A percentile compares a stretch with the other conserved stretches of the same genome.
These are phyloP conservation scores for Dolichomitus sp. DNA, from an alignment of 2,888 invertebrate genomes.

Conservation along the genomic window DNA sequence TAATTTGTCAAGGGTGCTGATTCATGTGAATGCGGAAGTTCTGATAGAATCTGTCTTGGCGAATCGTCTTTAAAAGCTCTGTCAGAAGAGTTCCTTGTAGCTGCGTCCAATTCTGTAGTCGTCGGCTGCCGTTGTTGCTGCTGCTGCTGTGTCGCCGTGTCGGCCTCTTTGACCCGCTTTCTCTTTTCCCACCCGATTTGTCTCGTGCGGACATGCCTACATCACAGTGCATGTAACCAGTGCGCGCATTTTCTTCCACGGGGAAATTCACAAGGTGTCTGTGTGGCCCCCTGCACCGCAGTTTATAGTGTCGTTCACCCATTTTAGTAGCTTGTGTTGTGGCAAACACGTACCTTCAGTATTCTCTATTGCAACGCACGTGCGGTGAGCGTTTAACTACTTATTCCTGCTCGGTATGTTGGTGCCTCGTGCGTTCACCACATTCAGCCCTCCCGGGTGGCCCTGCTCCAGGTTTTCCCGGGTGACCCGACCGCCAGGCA, in stretches of 20 bases:
- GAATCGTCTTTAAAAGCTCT: slow-evolving; percentile 4
- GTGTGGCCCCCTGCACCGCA: background rate
- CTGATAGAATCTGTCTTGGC: background rate
- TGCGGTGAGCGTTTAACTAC: slow-evolving; percentile 31
- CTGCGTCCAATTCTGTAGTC: slow-evolving; percentile 36
- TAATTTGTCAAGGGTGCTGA: background rate
- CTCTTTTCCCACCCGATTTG: slow-evolving; percentile 85
- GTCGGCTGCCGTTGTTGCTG: slow-evolving; percentile 43
- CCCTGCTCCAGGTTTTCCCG: slow-evolving; percentile 26
- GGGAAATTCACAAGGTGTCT: slow-evolving; percentile 75
- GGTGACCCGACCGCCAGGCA: background rate
- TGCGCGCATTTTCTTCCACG: slow-evolving; percentile 79
- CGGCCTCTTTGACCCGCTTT: slow-evolving; percentile 85
- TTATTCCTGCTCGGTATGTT: background rate
- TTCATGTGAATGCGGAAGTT: slow-evolving; percentile 37
- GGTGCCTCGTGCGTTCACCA: slow-evolving; percentile 7
- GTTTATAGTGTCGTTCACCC: background rate
- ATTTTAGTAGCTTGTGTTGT: background rate
- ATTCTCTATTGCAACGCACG: slow-evolving; percentile 11
- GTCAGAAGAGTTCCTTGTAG: slow-evolving; percentile 29
- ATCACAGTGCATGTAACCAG: slow-evolving; percentile 54
- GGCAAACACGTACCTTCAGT: background rate
- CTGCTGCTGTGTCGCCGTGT: slow-evolving; percentile 75
- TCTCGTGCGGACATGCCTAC: slow-evolving; percentile 75
- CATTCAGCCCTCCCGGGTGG: slow-evolving; percentile 1